A percentile compares a stretch with the other conserved stretches of the same genome.
phyloP scores from a whole-genome alignment of 2,113 vertebrate species.

The Rhabdornis inornatus region DNA sequence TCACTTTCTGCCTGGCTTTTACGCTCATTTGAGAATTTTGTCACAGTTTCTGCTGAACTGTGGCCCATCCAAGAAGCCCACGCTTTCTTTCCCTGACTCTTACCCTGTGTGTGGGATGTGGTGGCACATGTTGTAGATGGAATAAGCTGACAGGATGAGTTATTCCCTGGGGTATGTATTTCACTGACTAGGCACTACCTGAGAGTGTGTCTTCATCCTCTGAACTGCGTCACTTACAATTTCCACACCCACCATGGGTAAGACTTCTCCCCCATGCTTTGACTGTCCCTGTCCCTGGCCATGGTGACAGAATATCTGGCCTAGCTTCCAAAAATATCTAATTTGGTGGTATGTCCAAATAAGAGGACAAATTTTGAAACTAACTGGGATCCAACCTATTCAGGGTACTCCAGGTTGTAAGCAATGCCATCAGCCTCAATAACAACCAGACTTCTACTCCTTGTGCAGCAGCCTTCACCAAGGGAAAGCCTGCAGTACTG shows the following conservation, averaged over 20 bases:
- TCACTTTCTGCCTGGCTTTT: neutral
- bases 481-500: neutral
- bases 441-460: neutral
- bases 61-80: neutral
- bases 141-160: neutral
- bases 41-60: neutral
- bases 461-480: neutral
- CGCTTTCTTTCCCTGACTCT: neutral
- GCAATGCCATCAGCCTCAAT: neutral
- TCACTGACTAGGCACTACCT: neutral
- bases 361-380: neutral
- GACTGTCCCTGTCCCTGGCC: neutral
- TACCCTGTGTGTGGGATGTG: neutral
- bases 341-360: neutral
- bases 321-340: neutral
- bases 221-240: neutral
- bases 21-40: neutral
- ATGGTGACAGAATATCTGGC: neutral
- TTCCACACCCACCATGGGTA: neutral
- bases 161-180: fast-evolving
- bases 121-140: no score
- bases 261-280: neutral
- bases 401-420: neutral
- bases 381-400: neutral
- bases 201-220: neutral